A percentile compares a stretch with the other conserved stretches of the same genome.
phyloP scores from a whole-genome alignment of 2,888 invertebrate species.

The Argyresthia goedartella region DNA sequence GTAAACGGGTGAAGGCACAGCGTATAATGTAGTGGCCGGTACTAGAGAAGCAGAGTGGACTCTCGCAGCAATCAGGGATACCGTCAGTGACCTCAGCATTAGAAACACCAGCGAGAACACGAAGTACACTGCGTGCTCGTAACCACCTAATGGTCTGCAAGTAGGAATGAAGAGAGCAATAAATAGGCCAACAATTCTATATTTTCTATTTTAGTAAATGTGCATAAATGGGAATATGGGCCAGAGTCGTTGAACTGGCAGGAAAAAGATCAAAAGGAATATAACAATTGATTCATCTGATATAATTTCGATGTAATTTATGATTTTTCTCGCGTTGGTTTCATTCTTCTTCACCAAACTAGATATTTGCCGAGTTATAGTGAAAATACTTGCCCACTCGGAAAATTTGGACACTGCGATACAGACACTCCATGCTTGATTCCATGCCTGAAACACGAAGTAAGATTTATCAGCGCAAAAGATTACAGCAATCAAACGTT shows the following conservation, averaged over 20 bases:
- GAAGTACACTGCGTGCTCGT: slow-evolving; percentile 49
- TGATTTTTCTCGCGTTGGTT: too few relatives aligned
- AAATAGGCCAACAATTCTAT: too few relatives aligned
- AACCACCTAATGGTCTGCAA: background rate
- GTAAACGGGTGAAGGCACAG: slow-evolving; percentile 67
- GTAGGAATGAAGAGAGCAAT: too few relatives aligned
- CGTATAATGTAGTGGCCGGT: slow-evolving; percentile 60
- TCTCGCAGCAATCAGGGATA: slow-evolving; percentile 66
- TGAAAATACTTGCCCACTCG: slow-evolving; percentile 12
- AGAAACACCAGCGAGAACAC: slow-evolving; percentile 70
- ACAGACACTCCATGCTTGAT: slow-evolving; percentile 1
- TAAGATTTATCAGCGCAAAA: background rate
- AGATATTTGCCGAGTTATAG: too few relatives aligned
- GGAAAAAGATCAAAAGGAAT: too few relatives aligned
- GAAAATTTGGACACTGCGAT: slow-evolving; percentile 11
- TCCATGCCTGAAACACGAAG: slow-evolving; percentile 12
- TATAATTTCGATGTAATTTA: too few relatives aligned
- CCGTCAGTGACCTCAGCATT: slow-evolving; percentile 64
- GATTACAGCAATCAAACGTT: too few relatives aligned
- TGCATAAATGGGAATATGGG: too few relatives aligned
- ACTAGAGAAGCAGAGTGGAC: slow-evolving; percentile 61
- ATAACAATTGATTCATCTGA: too few relatives aligned
- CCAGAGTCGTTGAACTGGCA: too few relatives aligned
- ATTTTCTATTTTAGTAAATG: too few relatives aligned
- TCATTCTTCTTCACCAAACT: background rate